Evolutionary conservation across 2,888 invertebrate species (phyloP), one percentile per base, ranked within the genome.

Genomic region (Smittia sp.): DNA sequence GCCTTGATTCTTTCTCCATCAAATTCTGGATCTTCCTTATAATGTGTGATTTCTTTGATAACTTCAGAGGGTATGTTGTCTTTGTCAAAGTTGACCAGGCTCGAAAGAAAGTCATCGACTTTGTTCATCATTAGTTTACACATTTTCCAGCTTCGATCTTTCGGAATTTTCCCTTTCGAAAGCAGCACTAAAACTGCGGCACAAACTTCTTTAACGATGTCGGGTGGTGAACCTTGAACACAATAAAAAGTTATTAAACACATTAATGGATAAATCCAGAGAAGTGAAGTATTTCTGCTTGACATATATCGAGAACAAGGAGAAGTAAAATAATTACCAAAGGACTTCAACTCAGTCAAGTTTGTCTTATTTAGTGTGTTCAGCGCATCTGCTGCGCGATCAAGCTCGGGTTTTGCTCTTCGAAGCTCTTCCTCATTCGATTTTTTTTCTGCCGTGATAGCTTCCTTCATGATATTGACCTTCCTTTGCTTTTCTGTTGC

Each of bases 331-430:
- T n/a, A n/a, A n/a, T n/a, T n/a, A n/a, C n/a, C 32, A 80, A 97
- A 96, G 0, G 96, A 94, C 80, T 96, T 96, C 79, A 97, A 82
- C 83, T 98, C 97, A 0, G 96, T 96, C 76, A 97, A 83, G 81
- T 97, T 97, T 79, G 89, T 91, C 84, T 97, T 97, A 79, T 97
- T 96, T 24, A 97, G 82, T 0, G 96, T 96, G 79, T 96, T 92
- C 68, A 97, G 83, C 7, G 97, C 96, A 77, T 91, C 94, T 79
- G 93, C 91, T 0, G 97, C 96, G 11, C 95, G 95, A 20, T 90
- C 79, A 24, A 97, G 82, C 0, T 96, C 96, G 0, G 97, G 97
- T 81, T 96, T 94, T 0, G 97, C 96, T 79, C 92, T 93, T 0
- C 89, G 90, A 78, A 97, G 86, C 83, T 97, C 97, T 77, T 90